These are phyloP conservation scores for Heterodera carotae DNA, from an alignment of 1,140 invertebrate species.

Conservation along the genomic window DNA sequence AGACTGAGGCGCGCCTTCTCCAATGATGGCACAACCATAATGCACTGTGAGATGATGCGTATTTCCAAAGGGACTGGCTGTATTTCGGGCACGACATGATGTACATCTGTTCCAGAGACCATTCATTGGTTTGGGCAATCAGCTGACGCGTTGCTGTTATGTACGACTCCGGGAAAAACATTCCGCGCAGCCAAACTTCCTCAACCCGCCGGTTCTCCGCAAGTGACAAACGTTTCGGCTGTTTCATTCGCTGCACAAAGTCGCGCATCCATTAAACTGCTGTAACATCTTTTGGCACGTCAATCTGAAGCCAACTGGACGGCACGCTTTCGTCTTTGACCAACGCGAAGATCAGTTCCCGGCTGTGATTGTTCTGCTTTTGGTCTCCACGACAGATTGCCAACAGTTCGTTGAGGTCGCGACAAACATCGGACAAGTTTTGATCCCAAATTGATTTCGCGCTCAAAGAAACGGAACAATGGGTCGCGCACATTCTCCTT, in stretches of 20 bases:
- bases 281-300: conserved; percentile 87
- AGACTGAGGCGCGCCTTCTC: no score
- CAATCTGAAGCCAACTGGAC: conserved; percentile 82
- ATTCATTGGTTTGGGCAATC: conserved; percentile 70
- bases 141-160: conserved; percentile 86
- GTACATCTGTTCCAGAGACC: conserved; percentile 88
- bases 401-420: conserved; percentile 80
- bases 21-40: no score
- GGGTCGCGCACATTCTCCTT: conserved; percentile 96
- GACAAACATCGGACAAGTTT: conserved; percentile 83
- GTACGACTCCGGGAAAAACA: conserved; percentile 96
- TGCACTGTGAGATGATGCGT: no score
- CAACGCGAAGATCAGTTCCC: conserved; percentile 86
- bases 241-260: conserved; percentile 88
- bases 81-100: no score
- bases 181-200: conserved; percentile 91
- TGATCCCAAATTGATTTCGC: conserved; percentile 86
- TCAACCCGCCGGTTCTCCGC: conserved; percentile 82
- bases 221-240: conserved; percentile 82
- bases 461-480: conserved; percentile 90
- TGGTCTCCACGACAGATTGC: conserved; percentile 91
- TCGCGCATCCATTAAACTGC: conserved; percentile 99
- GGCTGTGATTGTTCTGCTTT: conserved; percentile 97
- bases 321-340: conserved; percentile 78
- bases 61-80: no score